phyloP scores from a whole-genome alignment of 2,888 invertebrate species.

The Parasteatoda lunata region DNA sequence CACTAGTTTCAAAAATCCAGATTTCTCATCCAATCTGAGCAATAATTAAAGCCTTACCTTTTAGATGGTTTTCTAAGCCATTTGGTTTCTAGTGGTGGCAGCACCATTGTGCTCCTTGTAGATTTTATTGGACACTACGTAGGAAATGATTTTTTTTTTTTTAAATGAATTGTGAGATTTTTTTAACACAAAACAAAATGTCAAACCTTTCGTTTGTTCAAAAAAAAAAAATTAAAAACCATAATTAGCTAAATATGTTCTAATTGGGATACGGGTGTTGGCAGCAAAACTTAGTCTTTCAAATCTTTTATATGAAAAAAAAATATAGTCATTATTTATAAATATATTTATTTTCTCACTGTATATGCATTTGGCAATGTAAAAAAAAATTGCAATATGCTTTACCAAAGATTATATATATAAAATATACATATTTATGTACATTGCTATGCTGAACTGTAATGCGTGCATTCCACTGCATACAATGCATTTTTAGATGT shows the following conservation, averaged over 20 bases:
- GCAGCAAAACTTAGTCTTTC: conserved; percentile 69
- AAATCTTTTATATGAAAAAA: conserved; percentile 60
- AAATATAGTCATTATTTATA: conserved; percentile 66
- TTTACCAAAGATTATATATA: conserved; percentile 62
- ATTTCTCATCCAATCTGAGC: conserved; percentile 67
- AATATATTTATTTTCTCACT: conserved; percentile 64
- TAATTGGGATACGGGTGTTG: conserved; percentile 64
- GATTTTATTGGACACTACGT: neutral
- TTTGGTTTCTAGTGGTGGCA: no score
- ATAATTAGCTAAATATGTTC: conserved; percentile 43
- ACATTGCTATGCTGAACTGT: conserved; percentile 23
- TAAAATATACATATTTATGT: conserved; percentile 50
- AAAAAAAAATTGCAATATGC: conserved; percentile 49
- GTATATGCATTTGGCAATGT: conserved; percentile 54
- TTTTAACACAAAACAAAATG: neutral
- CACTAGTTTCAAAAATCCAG: conserved; percentile 62
- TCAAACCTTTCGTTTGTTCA: conserved; percentile 22
- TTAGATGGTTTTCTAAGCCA: conserved; percentile 60
- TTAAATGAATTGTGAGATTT: neutral
- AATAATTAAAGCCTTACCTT: conserved; percentile 69
- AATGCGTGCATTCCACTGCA: conserved; percentile 58
- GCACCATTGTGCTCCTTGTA: neutral
- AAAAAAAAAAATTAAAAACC: conserved; percentile 20
- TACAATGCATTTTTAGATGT: conserved; percentile 60
- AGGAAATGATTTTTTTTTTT: neutral